A percentile compares a stretch with the other conserved stretches of the same genome.
These are phyloP conservation scores for Baronia brevicornis DNA, from an alignment of 2,888 invertebrate species.

Conservation along the genomic window DNA sequence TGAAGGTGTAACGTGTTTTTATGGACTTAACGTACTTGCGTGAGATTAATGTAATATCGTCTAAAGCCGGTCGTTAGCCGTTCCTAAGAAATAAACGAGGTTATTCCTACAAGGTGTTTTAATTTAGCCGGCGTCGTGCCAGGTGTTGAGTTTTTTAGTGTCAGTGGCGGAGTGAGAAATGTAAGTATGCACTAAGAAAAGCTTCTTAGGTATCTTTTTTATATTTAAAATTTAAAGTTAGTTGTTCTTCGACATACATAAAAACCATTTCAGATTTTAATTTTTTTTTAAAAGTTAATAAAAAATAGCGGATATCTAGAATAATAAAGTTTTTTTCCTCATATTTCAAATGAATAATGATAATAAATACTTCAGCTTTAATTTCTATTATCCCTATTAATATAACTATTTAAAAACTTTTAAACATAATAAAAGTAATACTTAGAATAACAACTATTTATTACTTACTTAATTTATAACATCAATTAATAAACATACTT, in stretches of 20 bases:
- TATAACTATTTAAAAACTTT: no score
- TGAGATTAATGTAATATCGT: conserved; percentile 13
- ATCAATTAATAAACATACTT: conserved; percentile 6
- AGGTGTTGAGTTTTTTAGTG: conserved; percentile 13
- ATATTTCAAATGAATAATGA: no score
- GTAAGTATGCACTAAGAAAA: conserved; percentile 5
- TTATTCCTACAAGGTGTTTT: conserved; percentile 12
- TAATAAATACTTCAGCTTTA: no score
- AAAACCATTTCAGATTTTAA: no score
- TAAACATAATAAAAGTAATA: no score
- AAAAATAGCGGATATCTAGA: no score
- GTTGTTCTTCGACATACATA: conserved; percentile 2
- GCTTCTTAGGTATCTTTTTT: no score
- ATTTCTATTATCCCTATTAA: no score
- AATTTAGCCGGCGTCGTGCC: conserved; percentile 12
- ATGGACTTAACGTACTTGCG: conserved; percentile 5
- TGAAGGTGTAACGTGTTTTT: conserved; percentile 9
- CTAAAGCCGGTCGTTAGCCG: conserved; percentile 11
- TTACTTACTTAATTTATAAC: neutral
- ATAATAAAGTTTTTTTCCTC: no score
- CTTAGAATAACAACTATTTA: no score
- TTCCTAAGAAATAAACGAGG: conserved; percentile 12
- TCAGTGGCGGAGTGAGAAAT: conserved; percentile 11
- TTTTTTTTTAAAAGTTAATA: no score
- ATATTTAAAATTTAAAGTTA: no score